These are phyloP conservation scores for Scaptomyza parva DNA, from an alignment of 2,888 invertebrate species.

Conservation along the genomic window DNA sequence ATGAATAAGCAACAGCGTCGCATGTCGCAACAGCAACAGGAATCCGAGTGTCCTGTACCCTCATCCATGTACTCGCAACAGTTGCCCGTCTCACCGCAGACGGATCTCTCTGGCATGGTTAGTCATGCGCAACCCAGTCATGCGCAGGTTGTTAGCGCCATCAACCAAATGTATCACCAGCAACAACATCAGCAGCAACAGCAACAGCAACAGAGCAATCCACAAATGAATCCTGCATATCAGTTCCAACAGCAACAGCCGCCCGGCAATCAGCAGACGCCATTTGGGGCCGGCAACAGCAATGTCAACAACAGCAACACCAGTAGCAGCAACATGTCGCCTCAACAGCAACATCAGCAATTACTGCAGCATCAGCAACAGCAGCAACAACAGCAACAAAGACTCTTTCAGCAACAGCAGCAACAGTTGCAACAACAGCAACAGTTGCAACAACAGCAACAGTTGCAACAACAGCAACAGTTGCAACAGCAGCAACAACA, in stretches of 20 bases:
- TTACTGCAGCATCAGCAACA: constrained; percentile 67
- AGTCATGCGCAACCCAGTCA: constrained; percentile 79
- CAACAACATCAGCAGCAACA: constrained; percentile 76
- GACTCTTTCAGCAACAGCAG: constrained; percentile 37
- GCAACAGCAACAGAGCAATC: constrained; percentile 70
- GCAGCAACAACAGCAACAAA: constrained; percentile 61
- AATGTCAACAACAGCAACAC: constrained; percentile 49
- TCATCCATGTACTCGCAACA: constrained; percentile 85
- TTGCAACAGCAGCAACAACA: constrained; percentile 71
- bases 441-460: constrained; percentile 60
- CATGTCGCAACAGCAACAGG: constrained; percentile 74
- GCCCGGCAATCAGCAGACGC: constrained; percentile 64
- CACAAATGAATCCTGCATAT: constrained; percentile 83
- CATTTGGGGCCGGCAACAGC: constrained; percentile 44
- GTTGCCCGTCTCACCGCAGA: constrained; percentile 83
- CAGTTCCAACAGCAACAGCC: constrained; percentile 83
- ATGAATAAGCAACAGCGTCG: constrained; percentile 71
- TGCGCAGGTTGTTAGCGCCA: constrained; percentile 75
- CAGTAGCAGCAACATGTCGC: constrained; percentile 58
- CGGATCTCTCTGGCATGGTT: constrained; percentile 82
- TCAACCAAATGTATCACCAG: constrained; percentile 81
- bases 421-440: constrained; percentile 28
- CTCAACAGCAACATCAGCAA: constrained; percentile 63
- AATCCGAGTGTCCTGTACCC: constrained; percentile 83
- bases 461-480: constrained; percentile 62